Percentiles rank a stretch among this genome's conserved stretches.
Evolutionary conservation across 1,140 invertebrate species (phyloP).

Genomic region (Calliopsis andreniformis): DNA sequence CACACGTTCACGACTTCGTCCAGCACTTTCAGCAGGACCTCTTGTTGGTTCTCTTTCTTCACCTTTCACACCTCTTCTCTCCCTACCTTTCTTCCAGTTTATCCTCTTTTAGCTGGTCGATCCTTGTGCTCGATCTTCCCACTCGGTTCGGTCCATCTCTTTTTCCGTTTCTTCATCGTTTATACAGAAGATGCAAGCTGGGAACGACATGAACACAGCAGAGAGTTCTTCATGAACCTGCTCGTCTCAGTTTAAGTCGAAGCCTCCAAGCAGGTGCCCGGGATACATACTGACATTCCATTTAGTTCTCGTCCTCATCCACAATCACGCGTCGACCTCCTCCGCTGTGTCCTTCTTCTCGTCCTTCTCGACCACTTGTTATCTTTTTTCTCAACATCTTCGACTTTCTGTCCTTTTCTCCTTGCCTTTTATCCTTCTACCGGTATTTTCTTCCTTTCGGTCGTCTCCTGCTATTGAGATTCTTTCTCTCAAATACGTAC

Average conservation of each 20-base stretch:
- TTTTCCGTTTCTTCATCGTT: neutral
- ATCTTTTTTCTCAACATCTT: conserved; percentile 24
- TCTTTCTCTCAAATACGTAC: conserved; percentile 31
- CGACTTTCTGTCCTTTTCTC: conserved; percentile 4
- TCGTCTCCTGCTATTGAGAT: conserved; percentile 13
- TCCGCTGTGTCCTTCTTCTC: conserved; percentile 37
- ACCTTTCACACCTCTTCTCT: neutral
- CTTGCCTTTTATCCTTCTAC: conserved; percentile 18
- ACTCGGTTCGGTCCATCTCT: conserved; percentile 1
- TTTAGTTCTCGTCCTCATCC: conserved; percentile 61
- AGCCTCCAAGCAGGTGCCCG: conserved; percentile 67
- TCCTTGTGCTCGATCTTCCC: neutral
- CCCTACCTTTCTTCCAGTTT: conserved; percentile 9
- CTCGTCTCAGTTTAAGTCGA: conserved; percentile 57
- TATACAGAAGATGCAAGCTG: neutral
- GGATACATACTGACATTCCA: conserved; percentile 69
- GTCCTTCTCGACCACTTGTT: conserved; percentile 32
- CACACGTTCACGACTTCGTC: neutral
- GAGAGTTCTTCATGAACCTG: conserved; percentile 35
- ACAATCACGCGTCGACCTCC: conserved; percentile 64
- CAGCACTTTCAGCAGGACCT: conserved; percentile 23
- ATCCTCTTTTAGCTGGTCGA: neutral
- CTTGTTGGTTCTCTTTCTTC: conserved; percentile 16
- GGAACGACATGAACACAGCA: conserved; percentile 48
- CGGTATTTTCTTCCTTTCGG: conserved; percentile 11